Percentiles rank a stretch among this genome's conserved stretches.
Evolutionary conservation across 2,888 invertebrate genomes (phyloP).

Genomic region (Eupithecia exiguata): DNA sequence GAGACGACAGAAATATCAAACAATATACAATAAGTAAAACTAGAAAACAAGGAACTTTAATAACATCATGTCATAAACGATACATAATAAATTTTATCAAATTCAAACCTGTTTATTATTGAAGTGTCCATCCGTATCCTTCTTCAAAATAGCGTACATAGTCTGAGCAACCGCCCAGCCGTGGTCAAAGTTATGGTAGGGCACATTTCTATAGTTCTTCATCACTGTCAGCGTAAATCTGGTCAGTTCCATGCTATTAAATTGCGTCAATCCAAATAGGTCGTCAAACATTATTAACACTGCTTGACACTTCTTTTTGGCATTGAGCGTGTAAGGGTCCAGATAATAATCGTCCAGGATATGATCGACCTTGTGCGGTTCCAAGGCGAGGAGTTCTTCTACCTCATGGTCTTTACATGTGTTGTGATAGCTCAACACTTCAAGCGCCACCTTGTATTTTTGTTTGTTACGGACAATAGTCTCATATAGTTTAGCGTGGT

Average conservation of each 20-base stretch:
- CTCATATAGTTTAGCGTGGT: slow-evolving; percentile 93
- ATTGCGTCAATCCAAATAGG: slow-evolving; percentile 86
- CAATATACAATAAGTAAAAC: too few species aligned
- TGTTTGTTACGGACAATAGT: slow-evolving; percentile 92
- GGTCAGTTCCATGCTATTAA: slow-evolving; percentile 86
- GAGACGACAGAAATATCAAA: too few species aligned
- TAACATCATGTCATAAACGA: too few species aligned
- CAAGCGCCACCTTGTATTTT: slow-evolving; percentile 91
- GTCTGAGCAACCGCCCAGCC: slow-evolving; percentile 94
- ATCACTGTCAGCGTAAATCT: slow-evolving; percentile 91
- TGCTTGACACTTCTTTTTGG: slow-evolving; percentile 88
- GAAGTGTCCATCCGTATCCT: slow-evolving; percentile 55
- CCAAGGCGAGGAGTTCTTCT: slow-evolving; percentile 52
- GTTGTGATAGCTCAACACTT: slow-evolving; percentile 93
- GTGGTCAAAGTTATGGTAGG: slow-evolving; percentile 95
- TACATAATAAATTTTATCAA: background rate
- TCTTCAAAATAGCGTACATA: slow-evolving; percentile 89
- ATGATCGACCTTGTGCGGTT: slow-evolving; percentile 46
- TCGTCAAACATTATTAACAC: slow-evolving; percentile 90
- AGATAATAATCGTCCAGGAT: slow-evolving; percentile 86
- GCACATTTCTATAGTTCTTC: slow-evolving; percentile 92
- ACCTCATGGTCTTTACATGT: slow-evolving; percentile 90
- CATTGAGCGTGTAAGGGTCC: slow-evolving; percentile 88
- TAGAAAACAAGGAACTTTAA: too few species aligned
- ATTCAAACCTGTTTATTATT: slow-evolving; percentile 61